phyloP scores from a whole-genome alignment of 2,797 vertebrate species.

The Synaphobranchus kaupii region DNA sequence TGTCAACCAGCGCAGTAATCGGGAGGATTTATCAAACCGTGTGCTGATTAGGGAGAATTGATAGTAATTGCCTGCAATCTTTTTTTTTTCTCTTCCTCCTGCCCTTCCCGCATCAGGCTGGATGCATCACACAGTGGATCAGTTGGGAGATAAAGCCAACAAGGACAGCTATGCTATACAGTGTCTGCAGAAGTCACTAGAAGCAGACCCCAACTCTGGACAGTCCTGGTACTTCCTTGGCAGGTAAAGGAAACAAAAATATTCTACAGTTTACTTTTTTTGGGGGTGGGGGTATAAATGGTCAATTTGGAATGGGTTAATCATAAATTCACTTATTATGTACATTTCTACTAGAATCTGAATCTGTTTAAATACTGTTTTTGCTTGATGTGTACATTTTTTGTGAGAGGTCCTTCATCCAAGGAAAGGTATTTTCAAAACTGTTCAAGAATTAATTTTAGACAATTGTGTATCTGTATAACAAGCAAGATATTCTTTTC shows the following conservation, averaged over 20 bases:
- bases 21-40: not conserved
- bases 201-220: slow-evolving; percentile 97
- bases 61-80: not conserved
- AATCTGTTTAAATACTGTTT: not conserved
- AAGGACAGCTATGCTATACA: slow-evolving; percentile 99
- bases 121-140: slow-evolving; percentile 99
- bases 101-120: slow-evolving; percentile 77
- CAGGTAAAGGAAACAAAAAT: slow-evolving; percentile 75
- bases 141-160: slow-evolving; percentile 92
- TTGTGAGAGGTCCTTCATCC: not conserved
- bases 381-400: not conserved
- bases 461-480: not conserved
- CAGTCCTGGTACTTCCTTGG: slow-evolving; percentile 99
- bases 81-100: slow-evolving; percentile 15
- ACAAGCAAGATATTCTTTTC: not conserved
- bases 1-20: not conserved
- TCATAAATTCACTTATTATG: not conserved
- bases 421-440: not conserved
- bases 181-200: slow-evolving; percentile 98
- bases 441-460: not conserved
- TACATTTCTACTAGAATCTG: not conserved
- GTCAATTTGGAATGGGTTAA: not conserved
- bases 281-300: not conserved
- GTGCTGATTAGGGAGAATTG: not conserved
- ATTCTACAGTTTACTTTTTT: not conserved